These are phyloP conservation scores for Corythornis leucogaster DNA, from an alignment of 2,797 vertebrate species.

Conservation along the genomic window DNA sequence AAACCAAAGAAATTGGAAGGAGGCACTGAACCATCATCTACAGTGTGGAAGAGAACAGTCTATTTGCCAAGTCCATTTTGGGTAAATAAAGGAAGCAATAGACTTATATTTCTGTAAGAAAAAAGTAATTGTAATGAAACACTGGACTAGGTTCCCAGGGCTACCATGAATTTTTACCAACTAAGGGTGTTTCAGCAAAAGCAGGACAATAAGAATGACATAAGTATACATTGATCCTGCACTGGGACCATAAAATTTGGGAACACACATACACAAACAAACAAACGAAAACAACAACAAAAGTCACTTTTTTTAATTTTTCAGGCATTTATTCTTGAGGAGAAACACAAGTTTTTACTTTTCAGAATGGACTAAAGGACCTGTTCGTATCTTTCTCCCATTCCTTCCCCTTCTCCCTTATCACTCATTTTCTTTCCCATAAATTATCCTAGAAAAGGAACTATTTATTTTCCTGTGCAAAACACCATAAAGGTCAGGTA, in stretches of 20 bases:
- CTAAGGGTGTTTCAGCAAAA: neutral
- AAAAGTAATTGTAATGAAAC: neutral
- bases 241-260: neutral
- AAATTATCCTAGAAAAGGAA: neutral
- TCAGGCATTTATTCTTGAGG: neutral
- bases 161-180: neutral
- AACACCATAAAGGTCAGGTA: neutral
- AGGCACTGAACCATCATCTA: neutral
- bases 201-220: neutral
- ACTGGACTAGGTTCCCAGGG: neutral
- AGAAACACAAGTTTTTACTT: neutral
- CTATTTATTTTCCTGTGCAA: neutral
- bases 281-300: no score
- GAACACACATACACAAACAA: neutral
- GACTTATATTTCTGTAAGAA: neutral
- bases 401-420: neutral
- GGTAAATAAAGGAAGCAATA: neutral
- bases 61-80: neutral
- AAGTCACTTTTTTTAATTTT: neutral
- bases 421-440: neutral
- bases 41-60: neutral
- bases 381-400: neutral
- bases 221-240: neutral
- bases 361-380: neutral
- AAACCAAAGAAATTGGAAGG: neutral